A percentile compares a stretch with the other conserved stretches of the same genome.
Conservation (phyloP, 2,888 invertebrate species). For the Achlya flavicornis region DNA sequence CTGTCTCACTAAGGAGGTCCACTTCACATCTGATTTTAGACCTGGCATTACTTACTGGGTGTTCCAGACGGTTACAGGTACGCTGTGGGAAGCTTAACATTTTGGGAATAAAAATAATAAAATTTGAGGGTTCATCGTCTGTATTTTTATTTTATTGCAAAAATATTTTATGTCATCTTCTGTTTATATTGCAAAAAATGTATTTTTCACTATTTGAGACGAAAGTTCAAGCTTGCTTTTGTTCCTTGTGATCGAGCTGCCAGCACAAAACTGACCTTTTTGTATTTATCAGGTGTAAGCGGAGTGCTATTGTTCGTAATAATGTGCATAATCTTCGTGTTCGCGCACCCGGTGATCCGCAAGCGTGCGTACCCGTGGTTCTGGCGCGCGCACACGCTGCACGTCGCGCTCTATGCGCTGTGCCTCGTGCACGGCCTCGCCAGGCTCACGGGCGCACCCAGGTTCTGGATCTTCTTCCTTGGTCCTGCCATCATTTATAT, state of each 20-base stretch:
- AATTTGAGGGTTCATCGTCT: too few species aligned
- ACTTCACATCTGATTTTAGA: conserved; percentile 96
- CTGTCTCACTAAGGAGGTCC: conserved; percentile 96
- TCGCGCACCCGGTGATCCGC: conserved; percentile 96
- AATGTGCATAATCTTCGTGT: conserved; percentile 98
- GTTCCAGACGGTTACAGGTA: conserved; percentile 96
- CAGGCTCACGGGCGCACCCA: conserved; percentile 93
- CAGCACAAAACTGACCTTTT: neutral
- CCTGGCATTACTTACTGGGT: conserved; percentile 98
- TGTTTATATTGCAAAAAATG: too few species aligned
- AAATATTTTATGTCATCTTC: too few species aligned
- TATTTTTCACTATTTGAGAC: too few species aligned
- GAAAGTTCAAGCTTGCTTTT: too few species aligned
- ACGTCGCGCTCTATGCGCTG: conserved; percentile 92
- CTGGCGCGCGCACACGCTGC: conserved; percentile 96
- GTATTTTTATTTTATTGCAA: too few species aligned
- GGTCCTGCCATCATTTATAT: conserved; percentile 95
- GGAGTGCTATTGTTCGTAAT: conserved; percentile 94
- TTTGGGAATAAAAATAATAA: too few species aligned
- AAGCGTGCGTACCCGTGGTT: conserved; percentile 97
- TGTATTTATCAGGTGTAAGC: conserved; percentile 86
- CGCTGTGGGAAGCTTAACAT: conserved; percentile 17
- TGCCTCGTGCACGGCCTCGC: conserved; percentile 96
- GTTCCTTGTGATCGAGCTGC: too few species aligned
- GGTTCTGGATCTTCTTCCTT: conserved; percentile 97